Percentiles rank a stretch among this genome's conserved stretches.
phyloP scores from a whole-genome alignment of 2,888 invertebrate species.

The Cabera pusaria region DNA sequence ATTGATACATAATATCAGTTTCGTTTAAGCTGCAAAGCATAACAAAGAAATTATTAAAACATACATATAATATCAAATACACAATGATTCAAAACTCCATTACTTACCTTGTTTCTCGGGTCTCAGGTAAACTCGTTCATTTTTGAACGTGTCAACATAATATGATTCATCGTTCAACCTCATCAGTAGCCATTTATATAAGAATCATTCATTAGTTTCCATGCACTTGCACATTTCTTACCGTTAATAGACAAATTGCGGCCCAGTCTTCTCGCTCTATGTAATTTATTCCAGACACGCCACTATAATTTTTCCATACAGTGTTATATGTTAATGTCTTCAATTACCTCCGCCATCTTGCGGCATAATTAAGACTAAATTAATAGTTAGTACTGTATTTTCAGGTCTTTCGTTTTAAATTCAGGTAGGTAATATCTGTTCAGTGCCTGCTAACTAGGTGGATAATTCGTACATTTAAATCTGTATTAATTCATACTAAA shows the following conservation, averaged over 20 bases:
- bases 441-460: constrained; percentile 1
- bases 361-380: constrained; percentile 33
- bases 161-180: no score
- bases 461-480: constrained; percentile 9
- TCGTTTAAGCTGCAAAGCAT: no score
- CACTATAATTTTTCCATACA: constrained; percentile 27
- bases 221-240: constrained; percentile 10
- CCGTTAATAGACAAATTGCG: constrained; percentile 9
- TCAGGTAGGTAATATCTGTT: constrained; percentile 18
- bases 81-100: no score
- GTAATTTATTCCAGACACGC: constrained; percentile 31
- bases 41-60: no score
- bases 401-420: constrained; percentile 26
- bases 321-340: constrained; percentile 32
- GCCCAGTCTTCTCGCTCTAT: constrained; percentile 20
- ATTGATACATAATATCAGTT: no score
- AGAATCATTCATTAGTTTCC: constrained; percentile 7
- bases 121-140: no score
- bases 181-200: background rate
- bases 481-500: constrained; percentile 7
- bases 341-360: constrained; percentile 31
- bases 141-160: no score
- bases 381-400: constrained; percentile 31
- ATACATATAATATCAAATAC: no score
- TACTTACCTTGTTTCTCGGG: no score